Conservation (phyloP, 2,797 vertebrate species). For the Cynopterus sphinx region DNA sequence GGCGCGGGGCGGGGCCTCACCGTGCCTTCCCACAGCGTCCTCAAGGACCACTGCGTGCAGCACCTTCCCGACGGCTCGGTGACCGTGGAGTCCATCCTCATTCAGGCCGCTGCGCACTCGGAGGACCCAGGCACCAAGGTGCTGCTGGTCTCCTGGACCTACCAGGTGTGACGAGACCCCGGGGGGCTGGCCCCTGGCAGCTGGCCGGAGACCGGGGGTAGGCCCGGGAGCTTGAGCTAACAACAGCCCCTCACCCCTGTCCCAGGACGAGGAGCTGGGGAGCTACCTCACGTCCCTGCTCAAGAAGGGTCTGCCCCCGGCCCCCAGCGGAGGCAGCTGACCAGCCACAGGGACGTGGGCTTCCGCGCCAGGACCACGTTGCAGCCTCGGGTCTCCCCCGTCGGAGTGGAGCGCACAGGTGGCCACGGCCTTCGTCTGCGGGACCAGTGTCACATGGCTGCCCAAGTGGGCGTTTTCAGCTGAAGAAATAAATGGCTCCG, state of each 20-base stretch:
- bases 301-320: slow-evolving; percentile 94
- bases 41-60: slow-evolving; percentile 95
- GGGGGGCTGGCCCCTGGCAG: neutral
- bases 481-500: neutral
- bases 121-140: slow-evolving; percentile 95
- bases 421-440: neutral
- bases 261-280: slow-evolving; percentile 96
- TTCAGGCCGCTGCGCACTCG: slow-evolving; percentile 93
- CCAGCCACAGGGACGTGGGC: neutral
- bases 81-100: slow-evolving; percentile 97
- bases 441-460: neutral
- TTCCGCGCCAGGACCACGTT: rapidly evolving
- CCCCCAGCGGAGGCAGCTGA: slow-evolving; percentile 79
- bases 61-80: slow-evolving; percentile 96
- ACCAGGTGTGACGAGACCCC: slow-evolving; percentile 87
- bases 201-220: rapidly evolving
- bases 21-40: slow-evolving; percentile 82
- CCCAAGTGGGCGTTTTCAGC: neutral
- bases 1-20: neutral
- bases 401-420: neutral
- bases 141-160: slow-evolving; percentile 97
- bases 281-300: slow-evolving; percentile 95
- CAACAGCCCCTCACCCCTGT: rapidly evolving
- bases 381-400: neutral
- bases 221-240: neutral